phyloP scores from a whole-genome alignment of 2,113 vertebrate genomes.

The Chaetops frenatus region DNA sequence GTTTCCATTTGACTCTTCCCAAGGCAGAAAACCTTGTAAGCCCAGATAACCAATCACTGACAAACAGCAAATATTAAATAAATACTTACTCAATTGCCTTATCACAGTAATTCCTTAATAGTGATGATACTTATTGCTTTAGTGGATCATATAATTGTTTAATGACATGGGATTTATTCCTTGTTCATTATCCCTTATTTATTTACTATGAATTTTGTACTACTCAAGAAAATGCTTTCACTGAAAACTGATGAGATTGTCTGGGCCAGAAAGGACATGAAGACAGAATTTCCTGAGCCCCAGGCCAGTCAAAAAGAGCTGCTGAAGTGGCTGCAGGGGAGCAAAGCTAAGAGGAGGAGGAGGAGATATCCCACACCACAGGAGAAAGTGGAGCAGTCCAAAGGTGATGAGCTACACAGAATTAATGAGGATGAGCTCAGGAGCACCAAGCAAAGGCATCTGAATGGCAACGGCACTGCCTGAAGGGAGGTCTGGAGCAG shows the following conservation, averaged over 20 bases:
- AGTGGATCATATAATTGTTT: neutral
- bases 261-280: neutral
- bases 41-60: neutral
- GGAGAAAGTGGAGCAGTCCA: neutral
- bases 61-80: neutral
- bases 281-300: neutral
- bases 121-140: neutral
- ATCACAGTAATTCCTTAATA: neutral
- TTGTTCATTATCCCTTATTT: neutral
- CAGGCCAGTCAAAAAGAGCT: neutral
- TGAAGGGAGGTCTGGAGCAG: neutral
- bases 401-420: neutral
- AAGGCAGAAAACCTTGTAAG: neutral
- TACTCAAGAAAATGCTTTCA: neutral
- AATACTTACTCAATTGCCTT: neutral
- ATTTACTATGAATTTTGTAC: neutral
- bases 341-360: neutral
- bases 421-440: neutral
- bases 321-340: neutral
- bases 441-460: neutral
- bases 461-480: neutral
- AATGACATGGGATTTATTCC: neutral
- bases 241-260: neutral
- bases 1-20: neutral
- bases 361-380: rapidly evolving